Percentiles rank a stretch among this genome's conserved stretches.
Evolutionary conservation across 2,888 invertebrate genomes (phyloP).

Genomic region (Pseudococcus viburni): DNA sequence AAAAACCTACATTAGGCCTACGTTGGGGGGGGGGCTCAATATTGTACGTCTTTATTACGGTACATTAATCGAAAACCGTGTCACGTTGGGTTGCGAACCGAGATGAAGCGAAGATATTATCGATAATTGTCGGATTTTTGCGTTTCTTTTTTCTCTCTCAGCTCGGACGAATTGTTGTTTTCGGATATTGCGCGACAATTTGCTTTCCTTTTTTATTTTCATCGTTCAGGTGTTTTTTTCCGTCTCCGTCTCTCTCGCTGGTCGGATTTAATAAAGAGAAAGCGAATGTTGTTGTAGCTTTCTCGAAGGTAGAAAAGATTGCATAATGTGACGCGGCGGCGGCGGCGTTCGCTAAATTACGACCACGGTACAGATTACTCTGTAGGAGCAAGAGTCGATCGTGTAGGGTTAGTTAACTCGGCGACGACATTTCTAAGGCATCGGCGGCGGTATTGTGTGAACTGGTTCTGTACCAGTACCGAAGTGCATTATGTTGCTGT

Average conservation of each 20-base stretch:
- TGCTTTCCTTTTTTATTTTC: slow-evolving; percentile 6
- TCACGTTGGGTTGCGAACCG: too few species aligned
- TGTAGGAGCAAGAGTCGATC: not conserved
- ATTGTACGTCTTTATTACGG: not conserved
- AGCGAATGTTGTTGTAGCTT: slow-evolving; percentile 12
- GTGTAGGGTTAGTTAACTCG: not conserved
- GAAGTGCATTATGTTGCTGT: not conserved
- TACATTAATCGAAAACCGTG: not conserved
- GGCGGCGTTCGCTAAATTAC: not conserved
- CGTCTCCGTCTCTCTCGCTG: not conserved
- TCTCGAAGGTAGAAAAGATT: not conserved
- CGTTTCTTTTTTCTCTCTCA: not conserved
- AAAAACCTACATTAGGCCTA: not conserved
- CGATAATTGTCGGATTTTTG: not conserved
- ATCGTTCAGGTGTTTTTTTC: not conserved
- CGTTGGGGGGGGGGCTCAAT: not conserved
- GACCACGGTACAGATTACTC: not conserved
- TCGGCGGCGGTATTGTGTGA: not conserved
- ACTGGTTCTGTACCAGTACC: not conserved
- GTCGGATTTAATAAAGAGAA: slow-evolving; percentile 3
- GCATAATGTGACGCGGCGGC: not conserved
- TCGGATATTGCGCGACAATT: not conserved
- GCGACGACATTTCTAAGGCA: not conserved
- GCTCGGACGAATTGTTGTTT: not conserved
- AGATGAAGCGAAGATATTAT: too few species aligned